phyloP scores from a whole-genome alignment of 2,888 invertebrate genomes.

The Sisyra nigra region DNA sequence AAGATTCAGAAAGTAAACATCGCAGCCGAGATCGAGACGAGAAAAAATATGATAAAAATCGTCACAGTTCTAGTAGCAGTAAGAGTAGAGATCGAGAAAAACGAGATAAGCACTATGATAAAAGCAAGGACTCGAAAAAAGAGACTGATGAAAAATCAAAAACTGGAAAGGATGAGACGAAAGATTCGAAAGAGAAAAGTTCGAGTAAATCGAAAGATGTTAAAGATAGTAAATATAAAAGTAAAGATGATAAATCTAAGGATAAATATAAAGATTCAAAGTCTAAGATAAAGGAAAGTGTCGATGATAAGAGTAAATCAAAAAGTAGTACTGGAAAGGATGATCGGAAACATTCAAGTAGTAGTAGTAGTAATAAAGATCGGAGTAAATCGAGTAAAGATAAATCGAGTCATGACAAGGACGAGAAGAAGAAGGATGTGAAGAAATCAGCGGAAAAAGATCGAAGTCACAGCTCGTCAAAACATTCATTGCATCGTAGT shows the following conservation, averaged over 20 bases:
- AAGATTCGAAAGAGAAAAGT: constrained; percentile 6
- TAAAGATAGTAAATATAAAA: constrained; percentile 20
- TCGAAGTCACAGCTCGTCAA: background rate
- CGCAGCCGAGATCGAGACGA: constrained; percentile 10
- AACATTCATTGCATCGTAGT: background rate
- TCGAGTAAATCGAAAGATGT: constrained; percentile 1
- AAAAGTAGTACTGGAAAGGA: constrained; percentile 15
- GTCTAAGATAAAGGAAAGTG: constrained; percentile 21
- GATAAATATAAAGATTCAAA: constrained; percentile 20
- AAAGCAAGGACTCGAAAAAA: constrained; percentile 22
- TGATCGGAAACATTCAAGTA: constrained; percentile 15
- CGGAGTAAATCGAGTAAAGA: constrained; percentile 13
- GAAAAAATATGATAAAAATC: constrained; percentile 23
- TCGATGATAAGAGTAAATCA: constrained; percentile 18
- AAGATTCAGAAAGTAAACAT: constrained; percentile 7
- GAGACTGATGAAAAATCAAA: constrained; percentile 24
- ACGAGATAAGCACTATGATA: constrained; percentile 14
- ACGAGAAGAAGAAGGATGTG: constrained; percentile 11
- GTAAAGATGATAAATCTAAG: constrained; percentile 17
- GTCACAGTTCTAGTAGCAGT: constrained; percentile 24
- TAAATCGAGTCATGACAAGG: constrained; percentile 16
- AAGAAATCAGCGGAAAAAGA: constrained; percentile 18
- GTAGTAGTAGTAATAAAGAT: constrained; percentile 14
- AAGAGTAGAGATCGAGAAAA: constrained; percentile 13
- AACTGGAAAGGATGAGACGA: constrained; percentile 16